A percentile compares a stretch with the other conserved stretches of the same genome.
phyloP scores from a whole-genome alignment of 1,140 invertebrate species.

The Danaus melanippus region DNA sequence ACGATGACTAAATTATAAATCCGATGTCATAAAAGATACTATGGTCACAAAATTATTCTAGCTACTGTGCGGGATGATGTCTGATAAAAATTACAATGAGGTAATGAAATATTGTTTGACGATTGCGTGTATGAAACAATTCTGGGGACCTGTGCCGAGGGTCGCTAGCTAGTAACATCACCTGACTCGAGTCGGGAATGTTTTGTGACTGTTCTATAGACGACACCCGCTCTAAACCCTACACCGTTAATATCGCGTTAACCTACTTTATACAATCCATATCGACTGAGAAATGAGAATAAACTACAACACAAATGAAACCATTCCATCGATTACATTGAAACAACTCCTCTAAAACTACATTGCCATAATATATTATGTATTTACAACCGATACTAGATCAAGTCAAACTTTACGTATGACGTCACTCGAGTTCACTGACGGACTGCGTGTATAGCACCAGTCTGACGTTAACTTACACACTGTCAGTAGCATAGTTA shows the following conservation, averaged over 20 bases:
- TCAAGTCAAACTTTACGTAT: constrained; percentile 57
- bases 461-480: too few relatives aligned
- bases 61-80: constrained; percentile 36
- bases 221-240: constrained; percentile 13
- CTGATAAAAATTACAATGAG: constrained; percentile 20
- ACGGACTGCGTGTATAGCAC: constrained; percentile 1
- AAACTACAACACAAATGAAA: constrained; percentile 27
- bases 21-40: constrained; percentile 8
- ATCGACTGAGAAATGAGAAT: constrained; percentile 12
- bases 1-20: constrained; percentile 3
- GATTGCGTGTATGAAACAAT: too few relatives aligned
- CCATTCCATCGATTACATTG: constrained; percentile 19
- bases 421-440: constrained; percentile 45
- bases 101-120: constrained; percentile 1
- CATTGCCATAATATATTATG: constrained; percentile 44
- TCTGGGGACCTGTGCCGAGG: too few relatives aligned
- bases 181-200: too few relatives aligned
- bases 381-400: constrained; percentile 64
- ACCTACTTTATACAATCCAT: constrained; percentile 68
- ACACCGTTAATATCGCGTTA: constrained; percentile 34
- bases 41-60: constrained; percentile 59
- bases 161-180: too few relatives aligned
- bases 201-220: too few relatives aligned
- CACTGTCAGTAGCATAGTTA: too few relatives aligned
- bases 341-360: constrained; percentile 55